Conservation (phyloP, 2,888 invertebrate species). For the Sesia bembeciformis region DNA sequence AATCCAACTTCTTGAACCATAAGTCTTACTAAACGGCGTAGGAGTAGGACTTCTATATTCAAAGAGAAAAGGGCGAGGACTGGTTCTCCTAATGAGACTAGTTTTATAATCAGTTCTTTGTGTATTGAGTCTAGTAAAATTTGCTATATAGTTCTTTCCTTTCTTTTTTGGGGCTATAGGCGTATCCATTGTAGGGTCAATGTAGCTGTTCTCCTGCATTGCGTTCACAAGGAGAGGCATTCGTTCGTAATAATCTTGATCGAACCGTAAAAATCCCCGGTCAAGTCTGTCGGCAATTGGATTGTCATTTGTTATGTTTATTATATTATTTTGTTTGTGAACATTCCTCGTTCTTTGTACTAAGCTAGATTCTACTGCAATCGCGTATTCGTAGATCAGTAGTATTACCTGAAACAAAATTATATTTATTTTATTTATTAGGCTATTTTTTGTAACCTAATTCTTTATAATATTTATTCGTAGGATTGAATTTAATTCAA, state of each 20-base stretch:
- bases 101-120: slow-evolving; percentile 20
- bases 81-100: slow-evolving; percentile 42
- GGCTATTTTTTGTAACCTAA: too few species aligned
- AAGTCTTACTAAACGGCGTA: slow-evolving; percentile 49
- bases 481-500: too few species aligned
- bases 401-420: slow-evolving; percentile 60
- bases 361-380: slow-evolving; percentile 61
- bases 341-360: slow-evolving; percentile 41
- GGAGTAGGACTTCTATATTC: slow-evolving; percentile 54
- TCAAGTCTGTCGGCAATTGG: slow-evolving; percentile 59
- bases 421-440: not conserved
- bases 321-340: slow-evolving; percentile 19
- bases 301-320: slow-evolving; percentile 23
- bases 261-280: slow-evolving; percentile 53
- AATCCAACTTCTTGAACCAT: slow-evolving; percentile 52
- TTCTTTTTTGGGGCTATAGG: slow-evolving; percentile 16
- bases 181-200: slow-evolving; percentile 37
- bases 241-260: slow-evolving; percentile 63
- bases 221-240: slow-evolving; percentile 66
- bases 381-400: slow-evolving; percentile 67
- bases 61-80: slow-evolving; percentile 68
- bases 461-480: too few species aligned
- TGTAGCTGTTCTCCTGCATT: slow-evolving; percentile 52
- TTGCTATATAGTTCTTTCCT: slow-evolving; percentile 14
- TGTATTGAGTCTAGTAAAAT: slow-evolving; percentile 10